Conservation (phyloP, 30 jellyfish, hydroid and myxozoan species). For the Mastigias papua region DNA sequence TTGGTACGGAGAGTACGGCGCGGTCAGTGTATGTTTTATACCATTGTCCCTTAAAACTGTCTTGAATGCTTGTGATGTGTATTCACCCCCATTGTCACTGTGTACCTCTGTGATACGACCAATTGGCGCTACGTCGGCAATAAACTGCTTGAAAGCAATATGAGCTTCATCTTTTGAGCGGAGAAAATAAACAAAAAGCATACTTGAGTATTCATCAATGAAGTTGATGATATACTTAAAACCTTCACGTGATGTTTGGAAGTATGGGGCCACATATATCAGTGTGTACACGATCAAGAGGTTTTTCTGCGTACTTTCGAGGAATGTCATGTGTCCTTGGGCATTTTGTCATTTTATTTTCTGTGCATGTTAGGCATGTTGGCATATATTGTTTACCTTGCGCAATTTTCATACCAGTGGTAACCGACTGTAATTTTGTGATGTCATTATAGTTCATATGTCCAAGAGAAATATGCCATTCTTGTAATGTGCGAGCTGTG, state of each 20-base stretch:
- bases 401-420: conserved; percentile 55
- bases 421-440: conserved; percentile 21
- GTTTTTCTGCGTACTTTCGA: conserved; percentile 41
- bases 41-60: conserved; percentile 37
- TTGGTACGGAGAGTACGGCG: conserved; percentile 45
- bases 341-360: conserved; percentile 50
- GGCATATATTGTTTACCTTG: conserved; percentile 2
- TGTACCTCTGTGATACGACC: conserved; percentile 12
- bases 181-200: conserved; percentile 22
- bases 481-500: conserved; percentile 37
- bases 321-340: conserved; percentile 29
- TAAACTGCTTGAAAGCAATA: background rate
- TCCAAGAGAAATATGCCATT: conserved; percentile 61
- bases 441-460: conserved; percentile 66
- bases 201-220: conserved; percentile 54
- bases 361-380: conserved; percentile 54
- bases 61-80: conserved; percentile 15
- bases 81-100: conserved; percentile 47
- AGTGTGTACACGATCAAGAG: conserved; percentile 52
- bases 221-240: conserved; percentile 53
- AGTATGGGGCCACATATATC: conserved; percentile 57
- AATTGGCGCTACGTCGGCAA: background rate
- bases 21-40: conserved; percentile 32
- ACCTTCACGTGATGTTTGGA: conserved; percentile 66
- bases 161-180: conserved; percentile 19